Conservation (phyloP, 2,113 vertebrate genomes). For the Nesogale talazaci region DNA sequence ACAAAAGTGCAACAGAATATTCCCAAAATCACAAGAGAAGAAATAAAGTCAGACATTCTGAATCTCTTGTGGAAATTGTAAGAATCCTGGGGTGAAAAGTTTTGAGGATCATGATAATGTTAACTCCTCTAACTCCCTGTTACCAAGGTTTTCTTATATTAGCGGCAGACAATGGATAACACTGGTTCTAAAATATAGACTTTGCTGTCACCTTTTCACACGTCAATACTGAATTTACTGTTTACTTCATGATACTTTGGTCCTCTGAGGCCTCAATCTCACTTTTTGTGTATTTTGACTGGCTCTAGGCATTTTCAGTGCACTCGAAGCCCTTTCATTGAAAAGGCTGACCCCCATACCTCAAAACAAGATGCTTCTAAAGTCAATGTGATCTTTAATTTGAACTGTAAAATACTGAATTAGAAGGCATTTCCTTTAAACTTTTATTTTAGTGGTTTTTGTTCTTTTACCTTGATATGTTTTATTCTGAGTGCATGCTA, state of each 20-base stretch:
- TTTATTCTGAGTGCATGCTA: constrained; percentile 58
- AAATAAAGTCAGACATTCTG: neutral
- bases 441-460: constrained; percentile 55
- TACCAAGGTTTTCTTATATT: neutral
- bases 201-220: constrained; percentile 35
- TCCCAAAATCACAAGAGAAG: neutral
- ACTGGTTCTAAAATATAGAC: neutral
- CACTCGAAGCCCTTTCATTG: constrained; percentile 61
- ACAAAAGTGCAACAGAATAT: neutral
- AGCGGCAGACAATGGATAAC: neutral
- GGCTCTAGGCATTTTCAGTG: neutral
- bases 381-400: constrained; percentile 48
- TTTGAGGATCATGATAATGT: neutral
- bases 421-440: neutral
- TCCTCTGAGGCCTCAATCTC: neutral
- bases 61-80: neutral
- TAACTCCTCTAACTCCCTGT: neutral
- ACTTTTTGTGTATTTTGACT: constrained; percentile 49
- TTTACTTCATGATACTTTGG: neutral
- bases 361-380: neutral
- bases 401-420: constrained; percentile 52
- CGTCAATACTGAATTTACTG: neutral
- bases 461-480: constrained; percentile 19
- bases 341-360: constrained; percentile 4
- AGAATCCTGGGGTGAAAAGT: neutral